Base-by-base conservation (phyloP, 2,113 vertebrate species). In the Cettia cetti region DNA sequence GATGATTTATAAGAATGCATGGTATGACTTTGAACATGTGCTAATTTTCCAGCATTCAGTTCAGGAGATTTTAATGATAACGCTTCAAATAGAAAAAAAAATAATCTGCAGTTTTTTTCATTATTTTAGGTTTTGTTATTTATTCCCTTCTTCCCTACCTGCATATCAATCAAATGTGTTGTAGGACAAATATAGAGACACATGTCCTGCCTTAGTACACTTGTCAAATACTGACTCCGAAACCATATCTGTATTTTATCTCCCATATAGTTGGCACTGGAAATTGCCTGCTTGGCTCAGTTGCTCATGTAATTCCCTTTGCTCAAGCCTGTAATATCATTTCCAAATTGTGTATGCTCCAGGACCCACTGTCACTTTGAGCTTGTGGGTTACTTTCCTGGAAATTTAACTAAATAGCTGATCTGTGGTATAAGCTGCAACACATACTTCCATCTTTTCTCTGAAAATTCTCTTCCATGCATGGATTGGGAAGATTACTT, bases 271-370 rank as follows among this genome's bases (percentile, higher is more conserved):
- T 54, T 94, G 85, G 82, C 88, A 80, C 52, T 95, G 47, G 52
- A 93, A 93, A 77, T 86, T 56, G 82, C 85, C 68, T 77, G 75
- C 85, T 92, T 95, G 82, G 82, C 79, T 95, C 85, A 77, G 42
- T 89, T 91, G 59, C 63, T 82, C 42, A 42, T 72, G 57, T 85
- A 85, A 75, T 92, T 92, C 59, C 42, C 42, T 60, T 90, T 91
- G 54, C 85, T 92, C 24, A 49, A 74, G 42, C 63, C 68, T 88
- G 71, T 76, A 88, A 63, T 91, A 74, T n/a, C 1, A 77, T 72
- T 93, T 93, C 79, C 63, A 90, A 95, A 74, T 70, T 42, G 65
- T 77, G 47, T 47, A 47, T 80, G 75, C 90, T 91, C 21, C 77
- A 89, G 84, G 82, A 92, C 45, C 35, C 59, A 4, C 88, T 83